Evolutionary conservation across 2,797 vertebrate genomes (phyloP).

Genomic region (Rhinella marina): DNA sequence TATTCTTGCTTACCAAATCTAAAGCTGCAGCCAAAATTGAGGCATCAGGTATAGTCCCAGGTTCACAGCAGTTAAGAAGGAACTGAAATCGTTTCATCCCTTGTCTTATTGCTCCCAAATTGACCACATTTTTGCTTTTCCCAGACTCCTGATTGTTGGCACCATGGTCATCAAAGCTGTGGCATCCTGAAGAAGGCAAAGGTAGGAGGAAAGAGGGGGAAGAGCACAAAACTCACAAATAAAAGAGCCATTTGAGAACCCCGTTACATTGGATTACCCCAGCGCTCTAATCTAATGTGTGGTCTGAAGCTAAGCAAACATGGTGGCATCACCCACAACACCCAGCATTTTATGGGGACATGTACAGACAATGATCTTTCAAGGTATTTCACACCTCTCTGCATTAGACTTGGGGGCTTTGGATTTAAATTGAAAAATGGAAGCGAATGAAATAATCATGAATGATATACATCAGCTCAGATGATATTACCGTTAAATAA

Average conservation of each 20-base stretch:
- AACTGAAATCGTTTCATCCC: slow-evolving; percentile 99
- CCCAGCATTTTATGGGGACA: slow-evolving; percentile 15
- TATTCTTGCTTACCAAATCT: slow-evolving; percentile 84
- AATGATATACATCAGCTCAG: neutral
- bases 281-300: slow-evolving; percentile 52
- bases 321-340: slow-evolving; percentile 54
- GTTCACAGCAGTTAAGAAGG: slow-evolving; percentile 97
- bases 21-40: slow-evolving; percentile 96
- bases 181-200: slow-evolving; percentile 79
- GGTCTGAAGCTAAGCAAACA: slow-evolving; percentile 53
- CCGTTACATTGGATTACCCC: slow-evolving; percentile 20
- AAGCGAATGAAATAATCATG: neutral
- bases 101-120: slow-evolving; percentile 95
- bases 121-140: slow-evolving; percentile 96
- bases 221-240: slow-evolving; percentile 65
- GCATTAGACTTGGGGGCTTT: neutral
- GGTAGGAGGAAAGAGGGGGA: slow-evolving; percentile 57
- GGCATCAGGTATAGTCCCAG: slow-evolving; percentile 95
- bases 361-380: slow-evolving; percentile 30
- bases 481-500: neutral
- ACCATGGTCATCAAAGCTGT: slow-evolving; percentile 92
- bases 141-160: slow-evolving; percentile 90
- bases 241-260: slow-evolving; percentile 52
- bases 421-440: neutral
- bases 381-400: slow-evolving; percentile 56